phyloP scores from a whole-genome alignment of 2,888 invertebrate genomes.

The Lapara coniferarum region DNA sequence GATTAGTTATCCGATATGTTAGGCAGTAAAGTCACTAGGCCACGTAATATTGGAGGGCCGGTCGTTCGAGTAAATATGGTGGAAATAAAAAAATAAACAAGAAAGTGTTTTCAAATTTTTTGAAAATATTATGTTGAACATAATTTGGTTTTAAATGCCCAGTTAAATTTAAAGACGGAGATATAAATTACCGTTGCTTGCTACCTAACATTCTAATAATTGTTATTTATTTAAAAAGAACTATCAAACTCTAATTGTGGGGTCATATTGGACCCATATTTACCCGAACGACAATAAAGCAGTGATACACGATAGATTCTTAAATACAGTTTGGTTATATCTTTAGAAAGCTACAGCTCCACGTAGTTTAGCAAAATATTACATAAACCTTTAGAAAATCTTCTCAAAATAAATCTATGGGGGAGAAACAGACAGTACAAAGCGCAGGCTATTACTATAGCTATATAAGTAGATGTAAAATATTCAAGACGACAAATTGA shows the following conservation, averaged over 20 bases:
- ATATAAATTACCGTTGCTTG: too few relatives aligned
- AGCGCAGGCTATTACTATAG: slow-evolving; percentile 56
- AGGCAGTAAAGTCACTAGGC: slow-evolving; percentile 75
- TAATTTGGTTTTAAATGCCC: too few relatives aligned
- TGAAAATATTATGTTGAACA: too few relatives aligned
- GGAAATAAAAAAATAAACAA: neutral
- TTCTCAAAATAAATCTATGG: neutral
- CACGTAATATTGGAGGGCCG: slow-evolving; percentile 51
- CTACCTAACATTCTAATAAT: too few relatives aligned
- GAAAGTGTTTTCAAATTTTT: neutral
- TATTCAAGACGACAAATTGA: slow-evolving; percentile 78
- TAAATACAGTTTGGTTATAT: slow-evolving; percentile 33
- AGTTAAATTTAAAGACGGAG: neutral
- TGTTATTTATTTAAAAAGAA: too few relatives aligned
- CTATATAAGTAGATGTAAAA: slow-evolving; percentile 50
- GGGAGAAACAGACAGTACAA: slow-evolving; percentile 32
- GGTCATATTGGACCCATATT: slow-evolving; percentile 34
- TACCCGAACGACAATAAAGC: slow-evolving; percentile 47
- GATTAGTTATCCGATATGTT: slow-evolving; percentile 76
- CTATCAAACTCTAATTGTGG: slow-evolving; percentile 29
- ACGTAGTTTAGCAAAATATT: slow-evolving; percentile 14
- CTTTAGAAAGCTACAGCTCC: neutral
- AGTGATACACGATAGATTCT: slow-evolving; percentile 42
- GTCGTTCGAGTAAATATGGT: slow-evolving; percentile 11
- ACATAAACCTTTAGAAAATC: slow-evolving; percentile 11